These are phyloP conservation scores for Drosophila triauraria DNA, from an alignment of 1,140 invertebrate species.

Conservation along the genomic window DNA sequence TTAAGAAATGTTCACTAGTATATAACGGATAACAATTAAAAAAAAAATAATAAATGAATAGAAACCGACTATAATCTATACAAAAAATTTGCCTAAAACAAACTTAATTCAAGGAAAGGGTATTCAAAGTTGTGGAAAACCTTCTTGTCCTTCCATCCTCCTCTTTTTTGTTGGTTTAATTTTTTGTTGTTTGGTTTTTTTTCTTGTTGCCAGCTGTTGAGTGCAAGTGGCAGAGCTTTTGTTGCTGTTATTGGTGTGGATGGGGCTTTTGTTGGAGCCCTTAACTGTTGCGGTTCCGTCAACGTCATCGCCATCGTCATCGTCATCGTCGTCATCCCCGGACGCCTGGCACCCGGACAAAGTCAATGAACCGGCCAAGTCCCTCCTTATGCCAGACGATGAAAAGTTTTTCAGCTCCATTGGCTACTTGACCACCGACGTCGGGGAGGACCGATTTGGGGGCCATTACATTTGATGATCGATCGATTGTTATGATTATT, in stretches of 20 bases:
- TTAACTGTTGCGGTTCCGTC: conserved; percentile 69
- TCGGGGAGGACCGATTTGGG: conserved; percentile 11
- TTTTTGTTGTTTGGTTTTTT: conserved; percentile 27
- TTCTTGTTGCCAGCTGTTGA: conserved; percentile 30
- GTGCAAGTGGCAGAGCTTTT: conserved; percentile 37
- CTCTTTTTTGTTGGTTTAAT: conserved; percentile 37
- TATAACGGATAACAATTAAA: too few relatives aligned
- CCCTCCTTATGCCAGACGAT: conserved; percentile 8
- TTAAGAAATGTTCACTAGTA: too few relatives aligned
- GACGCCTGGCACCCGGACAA: neutral
- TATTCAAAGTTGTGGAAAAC: conserved; percentile 1
- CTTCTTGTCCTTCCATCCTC: neutral
- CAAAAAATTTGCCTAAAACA: too few relatives aligned
- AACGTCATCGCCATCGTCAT: conserved; percentile 25
- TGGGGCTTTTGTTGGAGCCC: conserved; percentile 31
- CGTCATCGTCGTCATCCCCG: conserved; percentile 16
- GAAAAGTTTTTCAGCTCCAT: conserved; percentile 36
- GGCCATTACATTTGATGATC: conserved; percentile 39
- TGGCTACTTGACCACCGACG: conserved; percentile 42
- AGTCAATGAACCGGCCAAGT: conserved; percentile 60
- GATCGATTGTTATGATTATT: conserved; percentile 51
- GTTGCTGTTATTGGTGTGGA: conserved; percentile 37
- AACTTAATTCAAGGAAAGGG: neutral
- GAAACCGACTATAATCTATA: too few relatives aligned
- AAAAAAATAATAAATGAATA: too few relatives aligned